Percentiles rank a stretch among this genome's conserved stretches.
These are phyloP conservation scores for Neolamprologus longior DNA, from an alignment of 2,113 vertebrate genomes.

Conservation along the genomic window DNA sequence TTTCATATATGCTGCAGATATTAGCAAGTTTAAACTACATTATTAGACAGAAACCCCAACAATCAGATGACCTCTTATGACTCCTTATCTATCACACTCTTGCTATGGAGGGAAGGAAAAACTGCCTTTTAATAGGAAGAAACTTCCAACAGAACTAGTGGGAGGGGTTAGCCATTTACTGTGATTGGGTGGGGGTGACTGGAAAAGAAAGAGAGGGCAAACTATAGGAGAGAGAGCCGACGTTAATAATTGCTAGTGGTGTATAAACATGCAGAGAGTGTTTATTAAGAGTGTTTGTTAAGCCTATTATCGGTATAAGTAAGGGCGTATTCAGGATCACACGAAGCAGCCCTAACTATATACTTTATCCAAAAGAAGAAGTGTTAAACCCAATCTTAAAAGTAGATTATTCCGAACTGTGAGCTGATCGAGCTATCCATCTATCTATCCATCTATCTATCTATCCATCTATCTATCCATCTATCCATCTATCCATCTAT, in stretches of 20 bases:
- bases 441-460: fast-evolving
- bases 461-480: not conserved
- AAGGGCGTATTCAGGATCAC: not conserved
- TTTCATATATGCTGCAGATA: not conserved
- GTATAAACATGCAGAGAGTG: not conserved
- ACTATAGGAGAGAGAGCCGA: not conserved
- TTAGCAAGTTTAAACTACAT: not conserved
- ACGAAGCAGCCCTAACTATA: not conserved
- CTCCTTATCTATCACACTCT: not conserved
- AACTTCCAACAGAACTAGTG: not conserved
- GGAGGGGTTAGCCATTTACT: not conserved
- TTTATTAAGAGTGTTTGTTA: too few species aligned
- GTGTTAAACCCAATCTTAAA: not conserved
- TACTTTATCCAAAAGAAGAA: not conserved
- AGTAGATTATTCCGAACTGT: not conserved
- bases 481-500: too few species aligned
- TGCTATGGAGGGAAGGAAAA: not conserved
- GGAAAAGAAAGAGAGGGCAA: not conserved
- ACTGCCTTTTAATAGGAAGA: not conserved
- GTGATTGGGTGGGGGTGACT: not conserved
- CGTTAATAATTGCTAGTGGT: not conserved
- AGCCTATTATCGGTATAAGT: not conserved
- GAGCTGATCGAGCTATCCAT: not conserved
- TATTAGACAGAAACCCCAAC: not conserved
- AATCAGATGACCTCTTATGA: not conserved